A percentile compares a stretch with the other conserved stretches of the same genome.
Conservation (phyloP, 2,113 vertebrate species). For the Sphaerodactylus townsendi region DNA sequence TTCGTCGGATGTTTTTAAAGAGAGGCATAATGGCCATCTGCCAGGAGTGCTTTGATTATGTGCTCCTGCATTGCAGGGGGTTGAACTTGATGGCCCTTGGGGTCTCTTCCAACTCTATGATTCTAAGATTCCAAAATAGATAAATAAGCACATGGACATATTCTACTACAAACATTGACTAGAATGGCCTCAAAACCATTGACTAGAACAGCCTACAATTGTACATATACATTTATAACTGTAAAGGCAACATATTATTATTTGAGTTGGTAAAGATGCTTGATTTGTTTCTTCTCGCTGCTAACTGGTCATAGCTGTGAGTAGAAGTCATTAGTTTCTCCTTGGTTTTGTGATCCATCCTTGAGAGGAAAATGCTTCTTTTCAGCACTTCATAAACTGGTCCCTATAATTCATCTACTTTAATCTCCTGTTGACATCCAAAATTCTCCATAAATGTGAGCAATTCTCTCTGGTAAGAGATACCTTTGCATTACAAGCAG, state of each 20-base stretch:
- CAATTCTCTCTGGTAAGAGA: too few species aligned
- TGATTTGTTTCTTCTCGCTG: not conserved
- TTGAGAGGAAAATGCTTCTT: not conserved
- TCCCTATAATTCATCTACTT: constrained; percentile 18
- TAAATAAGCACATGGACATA: not conserved
- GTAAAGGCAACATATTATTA: not conserved
- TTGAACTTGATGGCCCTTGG: too few species aligned
- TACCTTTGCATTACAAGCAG: too few species aligned
- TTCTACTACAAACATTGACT: not conserved
- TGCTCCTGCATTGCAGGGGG: too few species aligned
- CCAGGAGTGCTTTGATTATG: too few species aligned
- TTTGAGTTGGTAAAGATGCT: not conserved
- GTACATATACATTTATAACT: not conserved
- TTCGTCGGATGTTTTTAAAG: too few species aligned
- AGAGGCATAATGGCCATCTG: too few species aligned
- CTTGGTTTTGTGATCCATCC: not conserved
- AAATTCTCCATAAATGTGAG: not conserved
- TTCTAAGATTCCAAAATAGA: too few species aligned
- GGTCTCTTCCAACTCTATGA: too few species aligned
- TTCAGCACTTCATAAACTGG: accelerated
- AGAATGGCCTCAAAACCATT: not conserved
- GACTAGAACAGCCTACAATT: not conserved
- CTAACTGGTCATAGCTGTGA: not conserved
- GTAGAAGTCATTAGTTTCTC: not conserved
- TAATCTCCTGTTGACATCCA: constrained; percentile 16